These are phyloP conservation scores for Lamproptera curius DNA, from an alignment of 2,888 invertebrate species.

Conservation along the genomic window DNA sequence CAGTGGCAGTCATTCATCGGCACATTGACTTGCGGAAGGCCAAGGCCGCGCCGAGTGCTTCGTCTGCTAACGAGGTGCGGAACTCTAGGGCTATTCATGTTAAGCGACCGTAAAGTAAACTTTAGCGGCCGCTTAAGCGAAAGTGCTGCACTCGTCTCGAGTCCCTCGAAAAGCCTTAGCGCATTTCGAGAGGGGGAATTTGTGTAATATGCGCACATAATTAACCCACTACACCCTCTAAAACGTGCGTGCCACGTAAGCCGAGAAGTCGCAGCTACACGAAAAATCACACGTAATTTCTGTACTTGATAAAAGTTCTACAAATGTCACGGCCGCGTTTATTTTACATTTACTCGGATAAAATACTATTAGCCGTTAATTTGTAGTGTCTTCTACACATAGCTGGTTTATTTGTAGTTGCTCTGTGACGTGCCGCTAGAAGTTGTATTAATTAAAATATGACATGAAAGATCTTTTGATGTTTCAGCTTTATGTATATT, in stretches of 20 bases:
- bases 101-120: conserved; percentile 20
- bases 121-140: conserved; percentile 12
- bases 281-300: background rate
- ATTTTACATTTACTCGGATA: background rate
- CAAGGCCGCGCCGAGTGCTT: conserved; percentile 25
- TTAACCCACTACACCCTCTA: conserved; percentile 7
- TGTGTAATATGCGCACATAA: conserved; percentile 10
- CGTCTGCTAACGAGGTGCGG: conserved; percentile 26
- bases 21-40: conserved; percentile 13
- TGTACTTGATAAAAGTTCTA: background rate
- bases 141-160: conserved; percentile 19
- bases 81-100: conserved; percentile 23
- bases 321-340: background rate
- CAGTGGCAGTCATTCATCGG: conserved; percentile 11
- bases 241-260: background rate
- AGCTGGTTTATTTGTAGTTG: too few species aligned
- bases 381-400: too few species aligned
- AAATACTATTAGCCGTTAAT: too few species aligned
- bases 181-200: conserved; percentile 14
- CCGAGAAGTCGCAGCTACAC: background rate
- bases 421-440: too few species aligned
- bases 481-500: too few species aligned
- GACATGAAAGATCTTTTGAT: too few species aligned
- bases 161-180: conserved; percentile 10
- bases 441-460: too few species aligned